Evolutionary conservation across 2,888 invertebrate species (phyloP).

Genomic region (Meandrusa payeni): DNA sequence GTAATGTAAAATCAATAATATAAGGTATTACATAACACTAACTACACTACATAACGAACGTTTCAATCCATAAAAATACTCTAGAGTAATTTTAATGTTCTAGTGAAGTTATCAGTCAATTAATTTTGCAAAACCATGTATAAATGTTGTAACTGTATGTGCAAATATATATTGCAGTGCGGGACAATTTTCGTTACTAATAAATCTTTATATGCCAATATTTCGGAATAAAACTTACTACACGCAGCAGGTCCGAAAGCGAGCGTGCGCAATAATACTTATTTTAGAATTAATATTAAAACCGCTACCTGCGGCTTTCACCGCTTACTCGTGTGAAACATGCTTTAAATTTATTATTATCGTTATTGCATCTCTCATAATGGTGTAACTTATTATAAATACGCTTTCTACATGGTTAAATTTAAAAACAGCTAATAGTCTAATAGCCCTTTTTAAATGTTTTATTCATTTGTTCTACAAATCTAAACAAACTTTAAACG

Average conservation of each 20-base stretch:
- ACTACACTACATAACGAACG: not conserved
- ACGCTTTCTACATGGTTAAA: constrained; percentile 25
- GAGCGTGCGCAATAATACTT: constrained; percentile 13
- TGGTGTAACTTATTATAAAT: constrained; percentile 12
- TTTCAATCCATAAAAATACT: not conserved
- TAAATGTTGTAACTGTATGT: constrained; percentile 16
- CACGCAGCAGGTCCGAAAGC: not conserved
- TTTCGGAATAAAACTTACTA: constrained; percentile 19
- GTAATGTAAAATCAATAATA: too few relatives aligned
- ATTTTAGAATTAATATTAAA: constrained; percentile 12
- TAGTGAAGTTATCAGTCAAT: constrained; percentile 5
- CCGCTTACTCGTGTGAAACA: constrained; percentile 4
- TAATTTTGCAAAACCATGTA: constrained; percentile 2
- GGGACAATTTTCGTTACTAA: constrained; percentile 14
- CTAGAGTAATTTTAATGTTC: not conserved
- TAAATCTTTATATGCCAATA: constrained; percentile 15
- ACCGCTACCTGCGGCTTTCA: constrained; percentile 9
- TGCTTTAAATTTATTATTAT: constrained; percentile 13
- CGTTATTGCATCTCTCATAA: constrained; percentile 5
- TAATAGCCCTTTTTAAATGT: too few relatives aligned
- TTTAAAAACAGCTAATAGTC: too few relatives aligned
- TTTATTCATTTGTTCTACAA: too few relatives aligned
- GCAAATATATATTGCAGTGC: constrained; percentile 12
- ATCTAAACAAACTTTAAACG: too few relatives aligned
- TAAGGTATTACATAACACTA: not conserved